A percentile compares a stretch with the other conserved stretches of the same genome.
Conservation (phyloP, 2,888 invertebrate species). For the Tricholauxania praeusta region DNA sequence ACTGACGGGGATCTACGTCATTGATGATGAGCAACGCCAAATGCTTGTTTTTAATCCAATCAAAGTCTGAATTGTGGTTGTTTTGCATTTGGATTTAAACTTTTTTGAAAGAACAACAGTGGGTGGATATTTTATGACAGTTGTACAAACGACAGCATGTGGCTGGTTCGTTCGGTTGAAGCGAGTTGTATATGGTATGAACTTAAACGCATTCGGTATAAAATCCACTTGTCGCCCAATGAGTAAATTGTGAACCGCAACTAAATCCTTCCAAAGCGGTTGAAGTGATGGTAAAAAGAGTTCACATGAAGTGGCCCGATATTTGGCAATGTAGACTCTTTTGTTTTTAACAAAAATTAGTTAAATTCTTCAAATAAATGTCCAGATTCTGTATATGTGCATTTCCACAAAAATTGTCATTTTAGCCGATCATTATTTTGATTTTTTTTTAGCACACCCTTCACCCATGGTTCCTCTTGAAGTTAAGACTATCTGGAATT, state of each 20-base stretch:
- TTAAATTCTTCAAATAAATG: too few species aligned
- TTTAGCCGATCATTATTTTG: too few species aligned
- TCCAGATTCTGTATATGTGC: too few species aligned
- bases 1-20: slow-evolving; percentile 7
- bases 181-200: background rate
- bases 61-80: slow-evolving; percentile 60
- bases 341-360: too few species aligned
- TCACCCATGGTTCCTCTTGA: too few species aligned
- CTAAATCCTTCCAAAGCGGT: slow-evolving; percentile 26
- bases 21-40: slow-evolving; percentile 50
- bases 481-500: too few species aligned
- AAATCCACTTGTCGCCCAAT: slow-evolving; percentile 31
- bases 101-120: slow-evolving; percentile 34
- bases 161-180: too few species aligned
- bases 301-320: too few species aligned
- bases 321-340: too few species aligned
- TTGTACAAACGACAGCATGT: background rate
- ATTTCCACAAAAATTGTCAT: too few species aligned
- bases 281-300: background rate
- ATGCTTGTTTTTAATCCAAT: slow-evolving; percentile 62
- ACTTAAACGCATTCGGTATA: background rate
- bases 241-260: slow-evolving; percentile 26
- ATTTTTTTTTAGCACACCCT: too few species aligned
- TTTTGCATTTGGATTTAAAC: slow-evolving; percentile 42
- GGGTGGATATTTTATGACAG: slow-evolving; percentile 44